These are phyloP conservation scores for Pteropus rufus DNA, from an alignment of 2,797 vertebrate genomes.

Conservation along the genomic window DNA sequence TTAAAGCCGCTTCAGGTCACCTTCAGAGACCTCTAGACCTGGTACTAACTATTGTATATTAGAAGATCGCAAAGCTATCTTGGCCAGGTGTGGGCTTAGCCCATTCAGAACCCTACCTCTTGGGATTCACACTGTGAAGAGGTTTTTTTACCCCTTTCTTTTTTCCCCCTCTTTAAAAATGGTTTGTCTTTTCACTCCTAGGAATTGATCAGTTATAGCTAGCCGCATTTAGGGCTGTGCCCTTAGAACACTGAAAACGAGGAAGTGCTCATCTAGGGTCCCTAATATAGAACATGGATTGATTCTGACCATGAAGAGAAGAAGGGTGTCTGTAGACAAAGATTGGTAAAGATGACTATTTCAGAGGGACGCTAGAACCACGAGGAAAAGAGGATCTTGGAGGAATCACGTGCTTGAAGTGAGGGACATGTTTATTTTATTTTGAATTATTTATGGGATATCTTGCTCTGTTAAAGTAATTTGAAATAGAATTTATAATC, in stretches of 20 bases:
- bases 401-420: background rate
- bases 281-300: background rate
- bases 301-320: background rate
- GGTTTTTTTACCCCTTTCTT: background rate
- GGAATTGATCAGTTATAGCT: background rate
- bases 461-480: background rate
- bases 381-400: background rate
- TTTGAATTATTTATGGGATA: background rate
- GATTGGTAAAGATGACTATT: background rate
- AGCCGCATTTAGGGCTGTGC: background rate
- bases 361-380: background rate
- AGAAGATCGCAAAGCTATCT: conserved; percentile 46
- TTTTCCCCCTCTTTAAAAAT: background rate
- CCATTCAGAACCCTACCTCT: background rate
- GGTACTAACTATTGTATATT: conserved; percentile 31
- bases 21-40: conserved; percentile 48
- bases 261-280: background rate
- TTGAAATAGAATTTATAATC: conserved; percentile 35
- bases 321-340: background rate
- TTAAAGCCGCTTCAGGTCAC: conserved; percentile 54
- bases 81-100: background rate
- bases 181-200: background rate
- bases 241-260: background rate
- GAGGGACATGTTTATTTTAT: background rate
- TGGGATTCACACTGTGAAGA: background rate